phyloP scores from a whole-genome alignment of 2,113 vertebrate genomes.

The Antechinus stuartii region DNA sequence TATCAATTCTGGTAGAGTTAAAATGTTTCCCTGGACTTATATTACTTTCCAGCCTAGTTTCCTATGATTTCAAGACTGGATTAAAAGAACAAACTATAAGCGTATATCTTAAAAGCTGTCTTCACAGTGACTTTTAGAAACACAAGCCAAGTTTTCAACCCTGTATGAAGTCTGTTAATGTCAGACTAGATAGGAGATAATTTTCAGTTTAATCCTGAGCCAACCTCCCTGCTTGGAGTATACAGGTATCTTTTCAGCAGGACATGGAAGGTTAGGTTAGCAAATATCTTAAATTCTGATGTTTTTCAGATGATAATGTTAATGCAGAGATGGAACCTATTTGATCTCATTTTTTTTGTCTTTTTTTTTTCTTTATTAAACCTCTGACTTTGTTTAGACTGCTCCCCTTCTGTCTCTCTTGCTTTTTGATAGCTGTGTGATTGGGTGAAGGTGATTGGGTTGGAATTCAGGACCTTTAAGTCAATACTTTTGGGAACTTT shows the following conservation, averaged over 20 bases:
- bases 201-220: neutral
- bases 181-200: neutral
- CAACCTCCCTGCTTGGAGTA: neutral
- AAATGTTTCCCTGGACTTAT: neutral
- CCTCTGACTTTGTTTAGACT: conserved; percentile 40
- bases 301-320: neutral
- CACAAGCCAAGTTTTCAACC: neutral
- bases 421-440: conserved; percentile 46
- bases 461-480: neutral
- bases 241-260: neutral
- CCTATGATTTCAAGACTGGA: conserved; percentile 14
- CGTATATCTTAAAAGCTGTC: neutral
- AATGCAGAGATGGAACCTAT: neutral
- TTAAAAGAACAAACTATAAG: neutral
- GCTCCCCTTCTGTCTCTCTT: conserved; percentile 57
- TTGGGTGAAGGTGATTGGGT: conserved; percentile 40
- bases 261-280: neutral
- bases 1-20: neutral
- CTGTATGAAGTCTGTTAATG: neutral
- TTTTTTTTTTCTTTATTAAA: neutral
- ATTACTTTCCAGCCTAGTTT: neutral
- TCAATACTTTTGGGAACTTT: conserved; percentile 5
- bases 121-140: neutral
- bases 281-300: neutral
- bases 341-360: conserved; percentile 36